Base-by-base conservation (phyloP, 2,888 invertebrate species). In the Folsomia manolachei region DNA sequence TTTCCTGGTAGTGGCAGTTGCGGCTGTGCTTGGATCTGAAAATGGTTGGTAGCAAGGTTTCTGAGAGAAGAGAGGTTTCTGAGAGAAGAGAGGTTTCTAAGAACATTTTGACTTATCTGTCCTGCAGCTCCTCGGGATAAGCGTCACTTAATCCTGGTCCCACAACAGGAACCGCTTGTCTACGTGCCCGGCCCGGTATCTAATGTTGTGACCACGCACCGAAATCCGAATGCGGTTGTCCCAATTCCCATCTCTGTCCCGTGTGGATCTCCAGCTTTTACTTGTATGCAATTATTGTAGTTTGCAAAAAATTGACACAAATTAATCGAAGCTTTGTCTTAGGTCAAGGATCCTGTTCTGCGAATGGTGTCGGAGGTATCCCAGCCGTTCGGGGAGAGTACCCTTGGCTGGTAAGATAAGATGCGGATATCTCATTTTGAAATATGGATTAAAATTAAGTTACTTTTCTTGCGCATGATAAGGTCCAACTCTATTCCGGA, bases 401-500 rank as follows among this genome's bases (percentile, higher is more conserved):
- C 61, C 76, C 76, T 53, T 76, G 76, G 76, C 69, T 71, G 21
- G 74, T 73, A 26, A 23, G 62, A n/a, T n/a, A n/a, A n/a, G n/a
- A n/a, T n/a, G n/a, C n/a, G n/a, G n/a, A n/a, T n/a, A n/a, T n/a
- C n/a, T 62, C 7, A 51, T 56, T 56, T 56, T 56, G 21, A 56
- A 14, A 9, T 14, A 14, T 51, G 14, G n/a, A 18, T 62, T 62
- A 23, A 62, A 21, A 23, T 9, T 18, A 23, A 62, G 9, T 62
- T 24, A 21, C 7, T 19, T 7, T 60, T 19, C n/a, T 9, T 14
- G 7, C 9, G 14, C 51, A 51, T 51, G 51, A 11, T 14, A 51
- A 71, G 65, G 71, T 63, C 21, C 77, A 77, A 69, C 71, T 77
- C 25, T 72, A 69, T 24, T 92, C 94, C 83, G 93, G 92, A 83